Base-by-base conservation (phyloP, 2,888 invertebrate species). In the Eristalinus aeneus region DNA sequence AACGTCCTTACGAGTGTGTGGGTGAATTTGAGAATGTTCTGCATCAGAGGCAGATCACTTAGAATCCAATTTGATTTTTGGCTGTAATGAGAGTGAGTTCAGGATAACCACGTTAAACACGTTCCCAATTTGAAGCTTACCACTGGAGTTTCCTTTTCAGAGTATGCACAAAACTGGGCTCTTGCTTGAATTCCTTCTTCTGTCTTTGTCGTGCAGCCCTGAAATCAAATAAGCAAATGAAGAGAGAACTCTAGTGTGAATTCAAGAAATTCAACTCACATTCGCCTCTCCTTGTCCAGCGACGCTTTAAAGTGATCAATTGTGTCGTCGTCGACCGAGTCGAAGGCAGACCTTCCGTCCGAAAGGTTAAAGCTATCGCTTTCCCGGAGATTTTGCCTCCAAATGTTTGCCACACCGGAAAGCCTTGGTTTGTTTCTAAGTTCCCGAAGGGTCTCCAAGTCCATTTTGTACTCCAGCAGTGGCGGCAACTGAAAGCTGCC, bases 1-100 rank as follows among this genome's bases (percentile, higher is more conserved):
- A 86, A 82, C 10, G 86, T 86, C 10, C 82, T 60, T 1, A 86
- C 54, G 36, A 63, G 82, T 4, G 39, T 67, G 71, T 86, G 86
- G 0, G 69, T 71, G 16, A 86, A 65, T n/a, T 36, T 32, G 1
- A 86, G 54, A 20, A 82, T 39, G 31, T 78, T 78, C 2, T 68
- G 34, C 9, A 22, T 16, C 12, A 82, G 60, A 8, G 82, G 74
- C 5, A 82, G 22, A 1, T 82, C 74, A 9, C 74, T 82, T 0
- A 86, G 36, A 12, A 82, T 74, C 86, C 86, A 86, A 12, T 78
- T 74, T 0, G 82, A 53, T 9, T 67, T 71, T 36, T 32, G 67
- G 32, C 65, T 78, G 36, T 32, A 36, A 72, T 20, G 23, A 56
- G 46, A 34, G 1, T 1, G 12, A 54, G 4, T 32, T 68, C 16